Evolutionary conservation across 2,797 vertebrate species (phyloP), one percentile per base, ranked within the genome.

Genomic region (Pipistrellus pipistrellus): DNA sequence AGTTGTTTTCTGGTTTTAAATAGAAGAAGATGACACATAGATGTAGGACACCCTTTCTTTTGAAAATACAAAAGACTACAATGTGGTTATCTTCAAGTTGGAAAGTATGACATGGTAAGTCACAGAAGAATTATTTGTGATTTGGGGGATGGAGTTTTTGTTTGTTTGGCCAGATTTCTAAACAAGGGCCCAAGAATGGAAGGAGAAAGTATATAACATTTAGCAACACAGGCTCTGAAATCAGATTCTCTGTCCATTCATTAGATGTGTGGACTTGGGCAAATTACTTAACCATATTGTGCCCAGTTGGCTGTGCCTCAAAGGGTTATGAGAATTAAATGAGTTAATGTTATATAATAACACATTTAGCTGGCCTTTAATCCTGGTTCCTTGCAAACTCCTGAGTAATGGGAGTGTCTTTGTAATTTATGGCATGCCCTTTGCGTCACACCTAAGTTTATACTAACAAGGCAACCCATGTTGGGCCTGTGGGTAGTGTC

Each of bases 131-230:
- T 71, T 81, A 89, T 57, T 83, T 88, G 57, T 76, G 32, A 53
- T 53, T 48, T 80, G 41, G 12, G 55, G 57, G 32, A 46, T 25
- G 21, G 27, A 84, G 20, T 69, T 75, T 53, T 59, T 62, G 27
- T 27, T 59, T 55, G 21, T 30, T 94, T 81, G 23, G 73, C 73
- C 30, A 88, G 55, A 69, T 85, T 93, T 91, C 44, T 88, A 75
- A 88, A 69, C 35, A 91, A 83, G n/a, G 32, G 25, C 15, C 57
- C 78, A 73, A 75, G 41, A 59, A 73, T 27, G 41, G 51, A 69
- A 93, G 44, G 48, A 68, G 30, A 78, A 94, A 73, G 30, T 77
- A 27, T 27, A n/a, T 59, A 66, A 66, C 23, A 59, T 81, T 62
- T 25, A 25, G 90, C 94, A 88, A 32, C 17, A 38, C 55, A 90